A percentile compares a stretch with the other conserved stretches of the same genome.
These are phyloP conservation scores for Eustalomyia histrio DNA, from an alignment of 2,888 invertebrate genomes.

Conservation along the genomic window DNA sequence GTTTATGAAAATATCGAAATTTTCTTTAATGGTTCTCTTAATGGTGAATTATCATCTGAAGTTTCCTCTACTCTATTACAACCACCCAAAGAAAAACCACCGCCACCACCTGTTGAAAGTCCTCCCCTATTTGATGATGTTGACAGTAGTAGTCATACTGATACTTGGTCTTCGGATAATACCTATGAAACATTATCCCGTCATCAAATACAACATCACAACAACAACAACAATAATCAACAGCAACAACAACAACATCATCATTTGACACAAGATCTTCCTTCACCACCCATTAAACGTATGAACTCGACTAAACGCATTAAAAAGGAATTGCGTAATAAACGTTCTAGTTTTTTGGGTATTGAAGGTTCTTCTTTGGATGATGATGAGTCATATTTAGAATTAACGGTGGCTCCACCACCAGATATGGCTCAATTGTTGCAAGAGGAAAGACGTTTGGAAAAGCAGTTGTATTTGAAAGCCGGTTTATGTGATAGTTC, in stretches of 20 bases:
- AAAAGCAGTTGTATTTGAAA: slow-evolving; percentile 87
- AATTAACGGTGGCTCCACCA: slow-evolving; percentile 85
- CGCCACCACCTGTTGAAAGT: slow-evolving; percentile 85
- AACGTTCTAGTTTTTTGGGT: slow-evolving; percentile 91
- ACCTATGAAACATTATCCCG: slow-evolving; percentile 76
- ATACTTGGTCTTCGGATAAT: slow-evolving; percentile 75
- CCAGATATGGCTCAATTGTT: slow-evolving; percentile 90
- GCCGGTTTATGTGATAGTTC: slow-evolving; percentile 85
- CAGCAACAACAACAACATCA: slow-evolving; percentile 66
- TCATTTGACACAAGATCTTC: slow-evolving; percentile 64
- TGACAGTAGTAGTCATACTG: slow-evolving; percentile 65
- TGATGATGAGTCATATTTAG: slow-evolving; percentile 84
- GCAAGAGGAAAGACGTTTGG: slow-evolving; percentile 89
- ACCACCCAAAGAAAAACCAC: slow-evolving; percentile 92
- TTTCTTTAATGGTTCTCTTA: slow-evolving; percentile 78
- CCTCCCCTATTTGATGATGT: slow-evolving; percentile 66
- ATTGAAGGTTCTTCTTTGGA: slow-evolving; percentile 86
- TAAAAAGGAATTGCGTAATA: slow-evolving; percentile 90
- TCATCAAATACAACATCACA: slow-evolving; percentile 66
- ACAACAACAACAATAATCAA: slow-evolving; percentile 67
- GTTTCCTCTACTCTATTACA: slow-evolving; percentile 79
- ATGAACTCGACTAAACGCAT: slow-evolving; percentile 91
- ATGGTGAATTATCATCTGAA: slow-evolving; percentile 19
- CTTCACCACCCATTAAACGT: slow-evolving; percentile 82
- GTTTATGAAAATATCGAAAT: slow-evolving; percentile 84